Percentiles rank a stretch among this genome's conserved stretches.
These are phyloP conservation scores for Drosophila sproati DNA, from an alignment of 1,140 invertebrate genomes.

Conservation along the genomic window DNA sequence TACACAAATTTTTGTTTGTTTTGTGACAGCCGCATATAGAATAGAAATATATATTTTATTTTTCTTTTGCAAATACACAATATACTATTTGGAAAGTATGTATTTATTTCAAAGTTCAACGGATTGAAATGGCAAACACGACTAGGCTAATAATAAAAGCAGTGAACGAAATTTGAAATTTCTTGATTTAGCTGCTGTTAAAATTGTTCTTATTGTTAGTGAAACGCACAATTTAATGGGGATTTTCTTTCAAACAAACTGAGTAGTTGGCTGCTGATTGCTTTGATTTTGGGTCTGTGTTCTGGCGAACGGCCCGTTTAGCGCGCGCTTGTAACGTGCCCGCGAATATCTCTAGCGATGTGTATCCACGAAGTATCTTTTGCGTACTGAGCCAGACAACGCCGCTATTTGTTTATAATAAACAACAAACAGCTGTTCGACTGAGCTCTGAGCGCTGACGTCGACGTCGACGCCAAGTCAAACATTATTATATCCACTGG, in stretches of 20 bases:
- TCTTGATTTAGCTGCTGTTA: not conserved
- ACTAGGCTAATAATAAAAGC: conserved; percentile 29
- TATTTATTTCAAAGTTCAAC: conserved; percentile 38
- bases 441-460: conserved; percentile 21
- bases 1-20: conserved; percentile 23
- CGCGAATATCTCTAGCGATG: conserved; percentile 47
- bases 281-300: conserved; percentile 38
- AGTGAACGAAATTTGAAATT: conserved; percentile 4
- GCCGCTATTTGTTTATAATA: conserved; percentile 76
- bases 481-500: conserved; percentile 55
- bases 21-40: not conserved
- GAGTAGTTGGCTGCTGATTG: conserved; percentile 5
- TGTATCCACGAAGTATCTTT: conserved; percentile 72
- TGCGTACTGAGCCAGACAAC: conserved; percentile 60
- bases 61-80: not conserved
- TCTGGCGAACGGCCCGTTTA: conserved; percentile 53
- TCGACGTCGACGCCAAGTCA: conserved; percentile 28
- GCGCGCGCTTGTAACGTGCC: conserved; percentile 57
- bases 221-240: conserved; percentile 1
- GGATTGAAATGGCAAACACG: conserved; percentile 32
- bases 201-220: conserved; percentile 1
- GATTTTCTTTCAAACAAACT: not conserved
- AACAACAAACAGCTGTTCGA: conserved; percentile 71
- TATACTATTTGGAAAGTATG: not conserved
- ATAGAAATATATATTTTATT: conserved; percentile 6